phyloP scores from a whole-genome alignment of 2,888 invertebrate species.

The Drosophila conformis region DNA sequence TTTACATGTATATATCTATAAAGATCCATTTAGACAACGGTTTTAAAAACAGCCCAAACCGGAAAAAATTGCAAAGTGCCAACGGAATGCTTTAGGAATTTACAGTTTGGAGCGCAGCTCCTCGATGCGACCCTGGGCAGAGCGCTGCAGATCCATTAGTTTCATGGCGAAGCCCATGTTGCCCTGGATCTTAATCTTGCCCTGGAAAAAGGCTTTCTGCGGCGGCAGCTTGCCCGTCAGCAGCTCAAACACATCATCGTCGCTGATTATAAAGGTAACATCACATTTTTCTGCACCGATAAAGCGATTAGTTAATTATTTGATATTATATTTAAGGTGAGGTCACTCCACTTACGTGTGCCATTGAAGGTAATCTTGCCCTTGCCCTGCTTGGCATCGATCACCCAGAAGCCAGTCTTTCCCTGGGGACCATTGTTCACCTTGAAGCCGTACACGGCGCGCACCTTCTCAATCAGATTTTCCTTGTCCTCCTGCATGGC shows the following conservation, averaged over 20 bases:
- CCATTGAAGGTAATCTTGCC: conserved; percentile 94
- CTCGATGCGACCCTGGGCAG: conserved; percentile 90
- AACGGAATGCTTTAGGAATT: conserved; percentile 63
- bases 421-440: conserved; percentile 93
- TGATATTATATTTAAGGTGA: background rate
- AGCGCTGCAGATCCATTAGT: conserved; percentile 92
- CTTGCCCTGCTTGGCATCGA: conserved; percentile 95
- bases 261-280: conserved; percentile 94
- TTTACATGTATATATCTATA: conserved; percentile 6
- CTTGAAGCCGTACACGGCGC: conserved; percentile 95
- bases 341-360: conserved; percentile 78
- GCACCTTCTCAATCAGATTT: conserved; percentile 92
- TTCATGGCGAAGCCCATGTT: conserved; percentile 99
- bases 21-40: conserved; percentile 3
- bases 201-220: conserved; percentile 98
- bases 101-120: conserved; percentile 91
- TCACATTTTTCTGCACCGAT: conserved; percentile 90
- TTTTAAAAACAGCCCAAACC: conserved; percentile 26
- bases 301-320: conserved; percentile 2
- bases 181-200: conserved; percentile 97
- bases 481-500: conserved; percentile 93
- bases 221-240: conserved; percentile 96
- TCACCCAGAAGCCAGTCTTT: conserved; percentile 93
- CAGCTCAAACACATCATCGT: conserved; percentile 94
- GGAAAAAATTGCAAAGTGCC: conserved; percentile 10